Percentiles rank a stretch among this genome's conserved stretches.
These are phyloP conservation scores for Tetranychus truncatus DNA, from an alignment of 2,888 invertebrate species.

Conservation along the genomic window DNA sequence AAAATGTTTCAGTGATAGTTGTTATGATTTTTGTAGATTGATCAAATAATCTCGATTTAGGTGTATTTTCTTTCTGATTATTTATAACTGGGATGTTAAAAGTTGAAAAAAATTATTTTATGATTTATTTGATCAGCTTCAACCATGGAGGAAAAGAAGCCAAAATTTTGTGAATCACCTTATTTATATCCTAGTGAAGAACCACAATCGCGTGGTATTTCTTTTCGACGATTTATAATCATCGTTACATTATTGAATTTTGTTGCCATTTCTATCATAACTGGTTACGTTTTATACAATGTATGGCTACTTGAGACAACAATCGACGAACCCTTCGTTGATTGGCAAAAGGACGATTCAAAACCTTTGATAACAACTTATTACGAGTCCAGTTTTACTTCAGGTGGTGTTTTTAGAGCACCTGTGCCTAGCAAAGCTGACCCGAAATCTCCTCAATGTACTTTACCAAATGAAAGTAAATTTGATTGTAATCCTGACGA, in stretches of 20 bases:
- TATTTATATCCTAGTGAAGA: no score
- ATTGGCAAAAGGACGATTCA: background rate
- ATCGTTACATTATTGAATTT: background rate
- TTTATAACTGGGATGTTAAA: no score
- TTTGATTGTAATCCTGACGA: constrained; percentile 9
- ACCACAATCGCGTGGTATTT: background rate
- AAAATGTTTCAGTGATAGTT: no score
- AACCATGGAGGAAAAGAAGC: no score
- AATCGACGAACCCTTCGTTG: background rate
- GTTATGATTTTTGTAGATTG: no score
- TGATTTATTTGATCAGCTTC: no score
- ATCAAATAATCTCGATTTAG: no score
- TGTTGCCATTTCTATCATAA: background rate
- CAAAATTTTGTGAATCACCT: no score
- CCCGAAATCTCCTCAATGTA: background rate
- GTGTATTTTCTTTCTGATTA: no score
- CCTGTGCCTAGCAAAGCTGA: background rate
- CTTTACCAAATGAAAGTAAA: background rate
- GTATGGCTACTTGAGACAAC: background rate
- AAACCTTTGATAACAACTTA: background rate
- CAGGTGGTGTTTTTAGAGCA: background rate
- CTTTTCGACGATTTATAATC: background rate
- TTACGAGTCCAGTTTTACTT: background rate
- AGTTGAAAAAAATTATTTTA: no score
- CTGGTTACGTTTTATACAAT: background rate